A percentile compares a stretch with the other conserved stretches of the same genome.
Evolutionary conservation across 2,888 invertebrate species (phyloP).

Genomic region (Blastobasis lacticolella): DNA sequence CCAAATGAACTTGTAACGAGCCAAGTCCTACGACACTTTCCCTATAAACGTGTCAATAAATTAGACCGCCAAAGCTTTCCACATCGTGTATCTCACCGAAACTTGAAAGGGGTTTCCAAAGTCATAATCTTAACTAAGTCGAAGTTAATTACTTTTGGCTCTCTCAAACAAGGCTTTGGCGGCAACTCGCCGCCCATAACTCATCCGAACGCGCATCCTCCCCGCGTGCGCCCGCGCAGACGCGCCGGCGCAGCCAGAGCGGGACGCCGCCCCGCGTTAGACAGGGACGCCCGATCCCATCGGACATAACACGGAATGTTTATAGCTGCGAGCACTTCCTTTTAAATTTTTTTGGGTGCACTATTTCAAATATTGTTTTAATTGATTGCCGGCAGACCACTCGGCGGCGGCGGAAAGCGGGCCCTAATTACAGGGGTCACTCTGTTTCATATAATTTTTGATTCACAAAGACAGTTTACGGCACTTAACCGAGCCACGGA

Average conservation of each 20-base stretch:
- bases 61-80: too few species aligned
- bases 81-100: constrained; percentile 19
- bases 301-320: constrained; percentile 58
- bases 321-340: constrained; percentile 56
- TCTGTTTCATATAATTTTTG: constrained; percentile 39
- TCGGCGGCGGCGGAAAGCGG: constrained; percentile 49
- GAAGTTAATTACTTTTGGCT: constrained; percentile 66
- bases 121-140: constrained; percentile 59
- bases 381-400: constrained; percentile 69
- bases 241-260: constrained; percentile 57
- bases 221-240: constrained; percentile 50
- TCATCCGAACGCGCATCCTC: constrained; percentile 54
- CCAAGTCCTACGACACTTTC: constrained; percentile 8
- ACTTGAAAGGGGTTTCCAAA: constrained; percentile 33
- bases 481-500: constrained; percentile 33
- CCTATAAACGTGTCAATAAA: too few species aligned
- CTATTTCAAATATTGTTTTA: constrained; percentile 73
- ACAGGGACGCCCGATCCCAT: constrained; percentile 22
- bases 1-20: constrained; percentile 26
- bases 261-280: constrained; percentile 28
- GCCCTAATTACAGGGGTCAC: constrained; percentile 55
- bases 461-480: constrained; percentile 36
- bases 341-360: constrained; percentile 63
- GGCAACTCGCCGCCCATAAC: constrained; percentile 59
- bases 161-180: constrained; percentile 69